Evolutionary conservation across 2,113 vertebrate species (phyloP).

Genomic region (Cyanoliseus patagonus): DNA sequence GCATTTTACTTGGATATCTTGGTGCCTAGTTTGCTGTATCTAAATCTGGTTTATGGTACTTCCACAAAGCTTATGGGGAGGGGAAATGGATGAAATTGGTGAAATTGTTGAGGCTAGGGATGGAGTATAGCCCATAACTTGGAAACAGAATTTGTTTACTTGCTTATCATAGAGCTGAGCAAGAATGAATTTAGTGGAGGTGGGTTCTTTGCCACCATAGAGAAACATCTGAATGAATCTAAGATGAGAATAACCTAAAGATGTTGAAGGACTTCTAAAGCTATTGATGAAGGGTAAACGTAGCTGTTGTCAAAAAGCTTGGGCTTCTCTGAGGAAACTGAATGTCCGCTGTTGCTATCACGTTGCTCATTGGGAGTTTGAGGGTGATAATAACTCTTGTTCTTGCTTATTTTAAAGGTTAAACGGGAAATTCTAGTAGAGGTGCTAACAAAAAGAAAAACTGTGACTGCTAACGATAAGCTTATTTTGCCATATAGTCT

Average conservation of each 20-base stretch:
- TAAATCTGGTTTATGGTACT: background rate
- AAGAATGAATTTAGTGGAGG: background rate
- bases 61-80: background rate
- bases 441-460: slow-evolving; percentile 97
- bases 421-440: slow-evolving; percentile 93
- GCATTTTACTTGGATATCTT: background rate
- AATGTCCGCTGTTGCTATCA: background rate
- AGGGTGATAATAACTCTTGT: background rate
- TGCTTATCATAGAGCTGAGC: background rate
- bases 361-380: background rate
- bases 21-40: background rate
- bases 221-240: background rate
- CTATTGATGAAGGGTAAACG: background rate
- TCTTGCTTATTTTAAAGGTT: slow-evolving; percentile 76
- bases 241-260: background rate
- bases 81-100: background rate
- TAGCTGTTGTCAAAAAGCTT: background rate
- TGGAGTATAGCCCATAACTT: background rate
- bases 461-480: slow-evolving; percentile 95
- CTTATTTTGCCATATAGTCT: slow-evolving; percentile 96
- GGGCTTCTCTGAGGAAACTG: background rate
- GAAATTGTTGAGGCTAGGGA: background rate
- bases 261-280: background rate
- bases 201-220: background rate
- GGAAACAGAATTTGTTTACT: background rate